Evolutionary conservation across 2,888 invertebrate species (phyloP), one percentile per base, ranked within the genome.

Genomic region (Ditula angustiorana): DNA sequence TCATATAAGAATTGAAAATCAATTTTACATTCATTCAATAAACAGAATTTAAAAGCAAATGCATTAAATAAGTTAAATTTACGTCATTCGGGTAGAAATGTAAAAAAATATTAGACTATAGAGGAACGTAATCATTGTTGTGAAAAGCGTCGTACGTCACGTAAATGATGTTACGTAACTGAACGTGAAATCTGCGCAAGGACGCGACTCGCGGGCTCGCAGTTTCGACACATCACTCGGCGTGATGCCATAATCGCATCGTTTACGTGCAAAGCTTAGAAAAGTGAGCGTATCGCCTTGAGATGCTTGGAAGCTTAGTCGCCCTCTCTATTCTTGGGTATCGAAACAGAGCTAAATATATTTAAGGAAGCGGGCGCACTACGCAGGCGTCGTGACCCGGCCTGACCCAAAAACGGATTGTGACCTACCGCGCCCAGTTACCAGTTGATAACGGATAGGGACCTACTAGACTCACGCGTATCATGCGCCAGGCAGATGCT

Each of bases 341-440:
- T 84, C 78, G 82, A 85, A 88, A 88, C 83, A 83, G 80, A 80
- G 79, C 81, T 82, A 85, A 83, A 83, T 85, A 79, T 78, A 79
- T 80, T 84, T 70, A 74, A 80, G 80, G 78, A 85, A 83, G 82
- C 78, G 77, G 76, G 76, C 78, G 73, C 74, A 83, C 75, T 79
- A 88, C 91, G 92, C 92, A 92, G 87, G 92, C 92, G 92, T 86
- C 86, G 81, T 92, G 92, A 92, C 92, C 92, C 80, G 89, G 82
- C 81, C 85, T 90, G 92, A 92, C 92, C 92, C 88, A 92, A 91
- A 91, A 91, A 86, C 87, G 80, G 80, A 83, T 75, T 80, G 80
- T 81, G 85, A 80, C 81, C 83, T 81, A 83, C 86, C 86, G 82
- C 86, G 81, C 87, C 86, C 81, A 79, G 79, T 78, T 79, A 79